phyloP scores from a whole-genome alignment of 2,888 invertebrate species.

The Drosophila picticornis region DNA sequence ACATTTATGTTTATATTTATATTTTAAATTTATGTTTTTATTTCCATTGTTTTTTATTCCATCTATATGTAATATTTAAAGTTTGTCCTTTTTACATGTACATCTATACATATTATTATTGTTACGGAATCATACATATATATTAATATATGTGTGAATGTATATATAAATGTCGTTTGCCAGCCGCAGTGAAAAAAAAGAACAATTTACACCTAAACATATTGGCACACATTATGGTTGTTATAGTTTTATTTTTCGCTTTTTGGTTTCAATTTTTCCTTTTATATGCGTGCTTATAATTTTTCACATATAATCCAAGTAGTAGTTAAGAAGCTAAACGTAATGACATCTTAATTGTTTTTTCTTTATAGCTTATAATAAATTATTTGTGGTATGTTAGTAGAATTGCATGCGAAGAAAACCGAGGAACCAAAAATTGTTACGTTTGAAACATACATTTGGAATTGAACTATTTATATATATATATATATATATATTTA shows the following conservation, averaged over 20 bases:
- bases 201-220: conserved; percentile 72
- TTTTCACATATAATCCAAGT: conserved; percentile 30
- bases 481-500: neutral
- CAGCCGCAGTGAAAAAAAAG: conserved; percentile 53
- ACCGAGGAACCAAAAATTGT: conserved; percentile 58
- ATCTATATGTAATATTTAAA: conserved; percentile 4
- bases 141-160: conserved; percentile 27
- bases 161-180: conserved; percentile 36
- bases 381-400: conserved; percentile 25
- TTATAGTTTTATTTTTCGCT: conserved; percentile 11
- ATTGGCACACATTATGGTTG: conserved; percentile 80
- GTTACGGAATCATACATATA: conserved; percentile 62
- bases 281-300: conserved; percentile 1
- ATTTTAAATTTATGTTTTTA: conserved; percentile 11
- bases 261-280: conserved; percentile 9
- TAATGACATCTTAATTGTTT: conserved; percentile 17
- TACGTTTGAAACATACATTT: conserved; percentile 53
- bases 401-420: conserved; percentile 46
- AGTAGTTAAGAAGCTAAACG: conserved; percentile 45
- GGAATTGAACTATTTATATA: conserved; percentile 51
- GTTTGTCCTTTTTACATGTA: conserved; percentile 41
- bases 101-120: conserved; percentile 60
- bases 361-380: conserved; percentile 21
- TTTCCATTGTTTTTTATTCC: conserved; percentile 10
- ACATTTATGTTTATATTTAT: conserved; percentile 16